phyloP scores from a whole-genome alignment of 2,797 vertebrate species.

The Dicrostonyx torquatus region DNA sequence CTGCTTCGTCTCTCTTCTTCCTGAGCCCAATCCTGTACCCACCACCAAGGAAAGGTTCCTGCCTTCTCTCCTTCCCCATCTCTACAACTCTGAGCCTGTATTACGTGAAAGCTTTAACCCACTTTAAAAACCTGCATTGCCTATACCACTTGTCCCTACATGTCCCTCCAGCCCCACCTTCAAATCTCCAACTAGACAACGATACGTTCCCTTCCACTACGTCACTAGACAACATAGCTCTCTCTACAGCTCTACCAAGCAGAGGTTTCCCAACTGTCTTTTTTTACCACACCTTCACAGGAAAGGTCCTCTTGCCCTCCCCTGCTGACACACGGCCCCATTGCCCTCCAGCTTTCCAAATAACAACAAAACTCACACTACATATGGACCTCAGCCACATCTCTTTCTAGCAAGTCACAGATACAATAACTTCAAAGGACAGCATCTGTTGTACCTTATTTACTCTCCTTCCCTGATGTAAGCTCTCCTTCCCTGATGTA shows the following conservation, averaged over 20 bases:
- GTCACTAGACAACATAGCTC: neutral
- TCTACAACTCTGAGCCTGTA: neutral
- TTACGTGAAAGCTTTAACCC: neutral
- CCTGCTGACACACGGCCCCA: neutral
- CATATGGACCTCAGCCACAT: neutral
- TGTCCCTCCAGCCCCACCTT: neutral
- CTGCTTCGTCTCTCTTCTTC: neutral
- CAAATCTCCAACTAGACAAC: neutral
- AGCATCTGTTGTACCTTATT: neutral
- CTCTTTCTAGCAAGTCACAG: neutral
- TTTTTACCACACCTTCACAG: no score
- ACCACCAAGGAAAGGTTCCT: neutral
- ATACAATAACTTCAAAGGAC: fast-evolving
- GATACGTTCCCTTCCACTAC: neutral
- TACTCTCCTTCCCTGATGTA: neutral
- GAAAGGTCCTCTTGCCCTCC: neutral
- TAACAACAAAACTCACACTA: neutral
- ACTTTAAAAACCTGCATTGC: neutral
- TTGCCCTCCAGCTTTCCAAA: neutral
- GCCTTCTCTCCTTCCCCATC: no score
- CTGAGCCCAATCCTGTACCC: fast-evolving
- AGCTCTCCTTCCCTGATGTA: neutral
- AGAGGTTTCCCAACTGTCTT: neutral
- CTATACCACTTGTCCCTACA: no score
- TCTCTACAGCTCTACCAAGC: neutral